Percentiles rank a stretch among this genome's conserved stretches.
Evolutionary conservation across 2,113 vertebrate genomes (phyloP).

Genomic region (Thalassoma bifasciatum): DNA sequence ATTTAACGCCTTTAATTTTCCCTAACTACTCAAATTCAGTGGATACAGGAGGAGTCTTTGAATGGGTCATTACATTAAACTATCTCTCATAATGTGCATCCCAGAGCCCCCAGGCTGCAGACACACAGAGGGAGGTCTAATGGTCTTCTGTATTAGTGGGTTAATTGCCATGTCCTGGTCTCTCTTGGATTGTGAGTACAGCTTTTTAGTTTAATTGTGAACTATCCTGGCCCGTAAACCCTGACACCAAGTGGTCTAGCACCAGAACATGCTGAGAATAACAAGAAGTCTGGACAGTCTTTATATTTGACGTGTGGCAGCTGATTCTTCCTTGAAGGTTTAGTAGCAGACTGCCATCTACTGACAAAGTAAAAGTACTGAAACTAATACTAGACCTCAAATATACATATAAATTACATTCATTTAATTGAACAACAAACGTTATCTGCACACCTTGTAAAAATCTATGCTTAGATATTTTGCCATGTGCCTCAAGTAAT

Average conservation of each 20-base stretch:
- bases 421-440: too few species aligned
- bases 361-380: conserved; percentile 40
- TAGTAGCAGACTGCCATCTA: conserved; percentile 73
- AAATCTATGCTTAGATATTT: too few species aligned
- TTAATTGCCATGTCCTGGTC: conserved; percentile 82
- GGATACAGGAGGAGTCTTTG: conserved; percentile 57
- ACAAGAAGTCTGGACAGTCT: conserved; percentile 46
- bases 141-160: conserved; percentile 80
- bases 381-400: background rate
- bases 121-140: conserved; percentile 77
- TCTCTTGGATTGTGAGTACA: conserved; percentile 69
- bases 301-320: conserved; percentile 29
- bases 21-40: conserved; percentile 42
- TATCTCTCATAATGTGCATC: conserved; percentile 71
- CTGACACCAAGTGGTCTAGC: conserved; percentile 30
- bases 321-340: background rate
- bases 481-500: too few species aligned
- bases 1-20: conserved; percentile 11
- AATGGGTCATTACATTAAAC: conserved; percentile 81
- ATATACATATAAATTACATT: too few species aligned
- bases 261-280: conserved; percentile 43
- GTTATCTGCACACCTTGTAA: background rate
- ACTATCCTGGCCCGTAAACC: conserved; percentile 61
- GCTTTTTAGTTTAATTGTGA: conserved; percentile 80
- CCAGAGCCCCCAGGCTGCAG: conserved; percentile 61